These are phyloP conservation scores for Sebastes wilsoni DNA, from an alignment of 2,797 vertebrate genomes.

Conservation along the genomic window DNA sequence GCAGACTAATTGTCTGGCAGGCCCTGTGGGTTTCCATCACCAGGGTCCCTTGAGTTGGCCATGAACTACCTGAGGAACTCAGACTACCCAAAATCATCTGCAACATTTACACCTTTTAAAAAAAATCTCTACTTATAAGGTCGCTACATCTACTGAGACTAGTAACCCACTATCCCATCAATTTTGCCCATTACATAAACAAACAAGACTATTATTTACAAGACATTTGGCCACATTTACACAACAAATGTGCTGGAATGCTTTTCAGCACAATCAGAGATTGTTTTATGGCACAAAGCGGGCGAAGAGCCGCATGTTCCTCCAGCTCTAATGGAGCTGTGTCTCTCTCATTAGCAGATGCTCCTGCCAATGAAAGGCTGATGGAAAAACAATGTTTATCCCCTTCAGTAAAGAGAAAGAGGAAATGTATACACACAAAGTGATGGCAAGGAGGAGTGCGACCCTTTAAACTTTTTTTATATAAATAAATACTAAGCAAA, in stretches of 20 bases:
- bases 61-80: neutral
- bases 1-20: neutral
- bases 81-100: neutral
- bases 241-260: slow-evolving; percentile 29
- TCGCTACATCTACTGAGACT: neutral
- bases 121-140: neutral
- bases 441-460: neutral
- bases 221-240: slow-evolving; percentile 13
- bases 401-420: neutral
- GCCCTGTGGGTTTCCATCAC: neutral
- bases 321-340: slow-evolving; percentile 12
- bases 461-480: neutral
- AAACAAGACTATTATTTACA: slow-evolving; percentile 6
- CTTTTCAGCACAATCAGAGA: slow-evolving; percentile 26
- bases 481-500: neutral
- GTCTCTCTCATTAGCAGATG: slow-evolving; percentile 42
- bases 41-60: neutral
- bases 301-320: slow-evolving; percentile 32
- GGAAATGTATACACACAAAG: neutral
- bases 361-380: slow-evolving; percentile 18
- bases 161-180: neutral
- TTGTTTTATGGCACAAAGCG: slow-evolving; percentile 40
- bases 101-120: neutral
- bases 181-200: neutral
- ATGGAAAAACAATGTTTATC: slow-evolving; percentile 26